Evolutionary conservation across 2,797 vertebrate species (phyloP).

Genomic region (Coregonus suidteri): DNA sequence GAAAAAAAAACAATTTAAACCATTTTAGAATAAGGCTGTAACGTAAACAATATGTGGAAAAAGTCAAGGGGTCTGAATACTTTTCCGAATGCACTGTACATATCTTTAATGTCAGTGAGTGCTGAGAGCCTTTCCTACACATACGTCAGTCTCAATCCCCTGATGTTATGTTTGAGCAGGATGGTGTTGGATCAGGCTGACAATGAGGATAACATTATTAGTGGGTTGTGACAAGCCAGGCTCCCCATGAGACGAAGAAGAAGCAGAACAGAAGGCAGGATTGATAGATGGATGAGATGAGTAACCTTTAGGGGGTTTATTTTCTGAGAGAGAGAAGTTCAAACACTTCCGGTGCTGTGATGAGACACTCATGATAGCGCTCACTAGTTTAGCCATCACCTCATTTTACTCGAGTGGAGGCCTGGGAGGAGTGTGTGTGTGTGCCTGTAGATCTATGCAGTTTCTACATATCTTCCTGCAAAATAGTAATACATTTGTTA

Average conservation of each 20-base stretch:
- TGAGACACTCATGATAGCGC: background rate
- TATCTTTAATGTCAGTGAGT: background rate
- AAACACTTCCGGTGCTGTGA: background rate
- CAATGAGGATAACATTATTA: background rate
- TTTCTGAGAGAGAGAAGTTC: background rate
- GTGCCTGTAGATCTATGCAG: background rate
- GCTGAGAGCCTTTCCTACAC: too few relatives aligned
- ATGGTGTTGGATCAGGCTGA: background rate
- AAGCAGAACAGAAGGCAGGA: background rate
- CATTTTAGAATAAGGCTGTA: too few relatives aligned
- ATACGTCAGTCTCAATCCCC: background rate
- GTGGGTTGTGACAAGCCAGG: background rate
- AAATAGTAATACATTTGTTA: too few relatives aligned
- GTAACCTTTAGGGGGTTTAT: background rate
- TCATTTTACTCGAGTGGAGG: conserved; percentile 1
- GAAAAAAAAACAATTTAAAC: too few relatives aligned
- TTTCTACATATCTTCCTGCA: background rate
- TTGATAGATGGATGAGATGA: background rate
- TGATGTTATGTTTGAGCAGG: background rate
- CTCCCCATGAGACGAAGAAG: background rate
- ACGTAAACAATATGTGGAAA: too few relatives aligned
- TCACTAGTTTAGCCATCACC: conserved; percentile 23
- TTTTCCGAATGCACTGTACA: too few relatives aligned
- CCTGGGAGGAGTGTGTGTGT: background rate
- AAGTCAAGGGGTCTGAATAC: too few relatives aligned